Evolutionary conservation across 2,888 invertebrate genomes (phyloP).

Genomic region (Lepidocyrtinus sp.): DNA sequence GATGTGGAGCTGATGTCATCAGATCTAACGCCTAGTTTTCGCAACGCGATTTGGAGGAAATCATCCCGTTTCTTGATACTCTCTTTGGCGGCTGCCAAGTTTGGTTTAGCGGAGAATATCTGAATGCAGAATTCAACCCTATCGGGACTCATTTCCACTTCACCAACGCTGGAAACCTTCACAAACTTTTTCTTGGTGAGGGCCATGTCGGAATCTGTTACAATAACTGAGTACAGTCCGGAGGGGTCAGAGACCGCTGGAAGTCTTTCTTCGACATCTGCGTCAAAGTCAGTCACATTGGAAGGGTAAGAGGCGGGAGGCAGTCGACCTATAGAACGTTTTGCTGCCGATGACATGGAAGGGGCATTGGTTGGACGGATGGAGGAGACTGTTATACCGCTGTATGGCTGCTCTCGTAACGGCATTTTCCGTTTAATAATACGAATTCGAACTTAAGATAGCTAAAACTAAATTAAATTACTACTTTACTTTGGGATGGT

Average conservation of each 20-base stretch:
- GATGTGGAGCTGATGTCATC: conserved; percentile 31
- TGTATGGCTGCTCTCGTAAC: not conserved
- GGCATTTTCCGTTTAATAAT: too few species aligned
- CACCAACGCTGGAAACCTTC: conserved; percentile 59
- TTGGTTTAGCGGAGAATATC: conserved; percentile 46
- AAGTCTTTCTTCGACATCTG: conserved; percentile 23
- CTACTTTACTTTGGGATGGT: too few species aligned
- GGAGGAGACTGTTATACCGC: conserved; percentile 18
- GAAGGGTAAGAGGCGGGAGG: too few species aligned
- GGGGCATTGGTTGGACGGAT: conserved; percentile 6
- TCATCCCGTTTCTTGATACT: conserved; percentile 62
- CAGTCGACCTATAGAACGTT: too few species aligned
- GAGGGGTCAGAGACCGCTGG: conserved; percentile 45
- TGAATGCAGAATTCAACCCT: conserved; percentile 60
- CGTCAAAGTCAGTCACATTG: conserved; percentile 4
- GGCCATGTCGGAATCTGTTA: conserved; percentile 61
- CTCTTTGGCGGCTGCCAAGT: conserved; percentile 47
- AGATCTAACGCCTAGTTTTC: conserved; percentile 35
- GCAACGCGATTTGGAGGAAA: conserved; percentile 51
- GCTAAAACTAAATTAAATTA: too few species aligned
- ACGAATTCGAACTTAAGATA: too few species aligned
- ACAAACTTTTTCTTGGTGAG: conserved; percentile 61
- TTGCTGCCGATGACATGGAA: not conserved
- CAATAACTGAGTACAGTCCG: conserved; percentile 51
- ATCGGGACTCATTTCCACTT: conserved; percentile 63